Percentiles rank a stretch among this genome's conserved stretches.
Evolutionary conservation across 2,113 vertebrate genomes (phyloP).

Genomic region (Pollimyrus isidori): DNA sequence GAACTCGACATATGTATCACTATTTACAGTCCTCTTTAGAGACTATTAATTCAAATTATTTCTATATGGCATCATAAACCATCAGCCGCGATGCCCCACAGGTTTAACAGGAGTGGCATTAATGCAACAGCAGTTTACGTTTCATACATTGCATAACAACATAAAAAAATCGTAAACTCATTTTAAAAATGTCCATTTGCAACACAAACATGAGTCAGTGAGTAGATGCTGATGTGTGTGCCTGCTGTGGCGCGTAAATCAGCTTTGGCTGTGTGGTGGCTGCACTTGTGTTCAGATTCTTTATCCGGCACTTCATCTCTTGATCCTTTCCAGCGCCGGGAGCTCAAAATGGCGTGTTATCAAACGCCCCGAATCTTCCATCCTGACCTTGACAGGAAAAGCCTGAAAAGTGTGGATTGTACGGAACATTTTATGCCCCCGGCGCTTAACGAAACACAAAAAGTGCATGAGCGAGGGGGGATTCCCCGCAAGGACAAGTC

Average conservation of each 20-base stretch:
- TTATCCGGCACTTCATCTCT: background rate
- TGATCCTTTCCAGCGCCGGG: background rate
- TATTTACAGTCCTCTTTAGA: background rate
- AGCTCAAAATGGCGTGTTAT: background rate
- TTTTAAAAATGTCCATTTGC: background rate
- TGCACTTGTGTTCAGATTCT: background rate
- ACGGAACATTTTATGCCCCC: background rate
- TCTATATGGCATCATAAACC: background rate
- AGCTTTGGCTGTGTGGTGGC: background rate
- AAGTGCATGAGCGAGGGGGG: slow-evolving; percentile 1
- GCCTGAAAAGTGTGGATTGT: background rate
- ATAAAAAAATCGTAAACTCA: background rate
- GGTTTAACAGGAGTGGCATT: background rate
- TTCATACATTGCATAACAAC: background rate
- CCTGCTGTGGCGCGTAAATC: background rate
- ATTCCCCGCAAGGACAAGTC: slow-evolving; percentile 7
- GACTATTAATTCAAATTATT: background rate
- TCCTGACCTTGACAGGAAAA: background rate
- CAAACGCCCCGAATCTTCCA: background rate
- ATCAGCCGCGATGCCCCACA: background rate
- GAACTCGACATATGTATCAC: background rate
- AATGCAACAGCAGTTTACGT: background rate
- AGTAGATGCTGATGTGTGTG: background rate
- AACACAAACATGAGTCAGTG: background rate
- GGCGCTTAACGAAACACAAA: background rate